Conservation (phyloP, 2,888 invertebrate species). For the Euphydryas editha region DNA sequence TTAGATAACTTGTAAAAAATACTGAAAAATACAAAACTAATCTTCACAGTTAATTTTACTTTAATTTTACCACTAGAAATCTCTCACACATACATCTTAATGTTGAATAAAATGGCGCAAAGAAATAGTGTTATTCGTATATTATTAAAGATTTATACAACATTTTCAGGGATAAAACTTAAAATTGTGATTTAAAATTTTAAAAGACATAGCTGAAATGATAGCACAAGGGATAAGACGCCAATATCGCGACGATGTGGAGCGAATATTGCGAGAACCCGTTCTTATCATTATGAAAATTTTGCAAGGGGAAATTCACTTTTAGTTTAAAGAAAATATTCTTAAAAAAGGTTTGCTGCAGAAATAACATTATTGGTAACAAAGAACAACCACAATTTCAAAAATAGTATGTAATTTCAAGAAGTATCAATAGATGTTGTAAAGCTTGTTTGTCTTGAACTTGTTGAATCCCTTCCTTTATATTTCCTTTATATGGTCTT, state of each 20-base stretch:
- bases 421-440: no score
- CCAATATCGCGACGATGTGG: neutral
- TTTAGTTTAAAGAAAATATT: neutral
- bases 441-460: no score
- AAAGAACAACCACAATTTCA: neutral
- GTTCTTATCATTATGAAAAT: constrained; percentile 6
- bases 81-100: no score
- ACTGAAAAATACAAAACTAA: no score
- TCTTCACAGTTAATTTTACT: no score
- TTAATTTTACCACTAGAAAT: no score
- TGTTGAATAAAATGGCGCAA: no score
- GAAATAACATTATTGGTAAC: neutral
- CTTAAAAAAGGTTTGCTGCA: neutral
- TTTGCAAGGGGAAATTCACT: neutral
- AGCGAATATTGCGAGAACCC: neutral
- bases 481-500: no score
- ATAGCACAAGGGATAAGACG: constrained; percentile 1
- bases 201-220: neutral
- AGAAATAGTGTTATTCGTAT: no score
- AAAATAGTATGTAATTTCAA: no score
- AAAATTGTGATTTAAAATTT: neutral
- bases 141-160: neutral
- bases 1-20: no score
- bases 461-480: no score
- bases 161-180: neutral